Conservation (phyloP, 2,888 invertebrate species). For the Helobdella robusta region DNA sequence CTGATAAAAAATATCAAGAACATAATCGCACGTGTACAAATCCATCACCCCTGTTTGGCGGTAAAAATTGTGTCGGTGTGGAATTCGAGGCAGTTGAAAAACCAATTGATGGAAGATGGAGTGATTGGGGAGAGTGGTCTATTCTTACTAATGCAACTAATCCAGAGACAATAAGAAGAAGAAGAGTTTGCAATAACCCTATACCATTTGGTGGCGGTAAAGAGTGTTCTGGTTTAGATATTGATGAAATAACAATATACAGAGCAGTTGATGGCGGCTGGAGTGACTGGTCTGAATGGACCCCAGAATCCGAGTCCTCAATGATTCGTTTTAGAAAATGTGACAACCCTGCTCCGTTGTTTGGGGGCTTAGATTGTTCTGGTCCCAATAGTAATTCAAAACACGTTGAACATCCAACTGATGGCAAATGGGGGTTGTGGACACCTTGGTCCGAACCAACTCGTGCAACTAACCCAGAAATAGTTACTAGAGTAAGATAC, state of each 20-base stretch:
- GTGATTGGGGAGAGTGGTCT: slow-evolving; percentile 15
- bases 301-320: too few species aligned
- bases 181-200: not conserved
- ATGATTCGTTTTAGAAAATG: too few species aligned
- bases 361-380: slow-evolving; percentile 10
- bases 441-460: slow-evolving; percentile 8
- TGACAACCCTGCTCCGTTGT: slow-evolving; percentile 7
- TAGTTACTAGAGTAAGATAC: slow-evolving; percentile 12
- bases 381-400: not conserved
- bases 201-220: slow-evolving; percentile 3
- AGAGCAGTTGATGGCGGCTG: slow-evolving; percentile 20
- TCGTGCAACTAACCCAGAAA: not conserved
- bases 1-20: not conserved
- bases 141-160: not conserved
- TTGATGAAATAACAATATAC: too few species aligned
- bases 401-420: not conserved
- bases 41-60: slow-evolving; percentile 43
- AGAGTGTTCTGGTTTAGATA: slow-evolving; percentile 7
- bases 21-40: slow-evolving; percentile 43
- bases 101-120: slow-evolving; percentile 17
- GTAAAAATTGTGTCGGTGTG: slow-evolving; percentile 30
- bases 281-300: slow-evolving; percentile 17
- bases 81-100: not conserved
- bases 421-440: slow-evolving; percentile 17
- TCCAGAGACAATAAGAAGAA: slow-evolving; percentile 11